Conservation (phyloP, 1,140 invertebrate species). For the Magallana angulata region DNA sequence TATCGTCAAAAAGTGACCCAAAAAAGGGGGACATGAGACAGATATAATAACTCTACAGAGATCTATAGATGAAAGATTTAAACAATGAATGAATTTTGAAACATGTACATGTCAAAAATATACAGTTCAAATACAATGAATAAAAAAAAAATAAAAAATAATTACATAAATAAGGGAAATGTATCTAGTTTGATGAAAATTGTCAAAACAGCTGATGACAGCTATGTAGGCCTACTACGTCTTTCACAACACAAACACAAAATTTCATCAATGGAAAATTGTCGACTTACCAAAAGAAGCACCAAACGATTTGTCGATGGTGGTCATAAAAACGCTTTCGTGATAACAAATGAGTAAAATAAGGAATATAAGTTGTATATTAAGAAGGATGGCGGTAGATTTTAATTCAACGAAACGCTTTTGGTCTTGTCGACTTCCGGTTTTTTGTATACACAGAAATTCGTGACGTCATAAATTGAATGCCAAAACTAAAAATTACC, state of each 20-base stretch:
- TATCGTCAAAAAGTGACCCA: too few relatives aligned
- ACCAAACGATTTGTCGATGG: constrained; percentile 41
- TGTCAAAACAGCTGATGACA: neutral
- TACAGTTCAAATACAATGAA: too few relatives aligned
- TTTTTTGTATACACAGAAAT: constrained; percentile 5
- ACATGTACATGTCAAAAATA: too few relatives aligned
- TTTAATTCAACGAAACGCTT: neutral
- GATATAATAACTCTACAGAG: too few relatives aligned
- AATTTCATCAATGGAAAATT: neutral
- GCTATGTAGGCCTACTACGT: neutral
- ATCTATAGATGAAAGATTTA: too few relatives aligned
- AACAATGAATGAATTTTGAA: too few relatives aligned
- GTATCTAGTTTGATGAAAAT: too few relatives aligned
- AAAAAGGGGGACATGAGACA: too few relatives aligned
- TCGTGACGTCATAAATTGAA: neutral
- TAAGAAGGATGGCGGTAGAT: neutral
- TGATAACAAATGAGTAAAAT: neutral
- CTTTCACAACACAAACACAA: neutral
- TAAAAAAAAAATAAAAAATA: too few relatives aligned
- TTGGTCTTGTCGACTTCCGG: neutral
- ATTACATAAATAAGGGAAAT: too few relatives aligned
- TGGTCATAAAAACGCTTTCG: constrained; percentile 43
- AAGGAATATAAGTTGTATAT: neutral
- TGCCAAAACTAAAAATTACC: too few relatives aligned
- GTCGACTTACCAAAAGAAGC: constrained; percentile 31